Percentiles rank a stretch among this genome's conserved stretches.
Evolutionary conservation across 2,113 vertebrate genomes (phyloP).

Genomic region (Pomatorhinus ruficollis): DNA sequence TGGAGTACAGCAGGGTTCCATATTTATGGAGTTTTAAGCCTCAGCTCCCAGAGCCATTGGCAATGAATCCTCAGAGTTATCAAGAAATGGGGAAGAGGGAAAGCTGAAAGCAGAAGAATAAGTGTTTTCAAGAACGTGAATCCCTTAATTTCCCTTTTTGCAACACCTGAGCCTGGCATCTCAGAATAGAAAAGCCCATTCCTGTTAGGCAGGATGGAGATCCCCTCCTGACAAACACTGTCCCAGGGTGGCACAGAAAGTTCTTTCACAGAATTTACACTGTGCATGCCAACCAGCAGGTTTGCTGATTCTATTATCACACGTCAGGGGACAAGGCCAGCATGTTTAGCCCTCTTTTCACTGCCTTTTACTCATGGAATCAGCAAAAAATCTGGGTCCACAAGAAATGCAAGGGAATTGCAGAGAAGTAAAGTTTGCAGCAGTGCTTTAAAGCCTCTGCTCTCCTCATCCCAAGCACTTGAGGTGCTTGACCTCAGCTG

Average conservation of each 20-base stretch:
- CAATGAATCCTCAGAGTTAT: not conserved
- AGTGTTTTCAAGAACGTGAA: not conserved
- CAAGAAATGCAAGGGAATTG: not conserved
- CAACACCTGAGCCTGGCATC: not conserved
- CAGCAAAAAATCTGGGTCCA: not conserved
- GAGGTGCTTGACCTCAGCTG: not conserved
- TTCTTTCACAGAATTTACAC: not conserved
- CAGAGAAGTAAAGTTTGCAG: not conserved
- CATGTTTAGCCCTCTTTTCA: not conserved
- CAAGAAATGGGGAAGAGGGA: not conserved
- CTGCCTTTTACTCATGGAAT: not conserved
- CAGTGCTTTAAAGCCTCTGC: not conserved
- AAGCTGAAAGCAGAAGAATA: not conserved
- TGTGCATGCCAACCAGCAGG: not conserved
- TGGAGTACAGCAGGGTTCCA: not conserved
- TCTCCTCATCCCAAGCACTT: not conserved
- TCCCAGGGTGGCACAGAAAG: not conserved
- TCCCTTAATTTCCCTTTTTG: not conserved
- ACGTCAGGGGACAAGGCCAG: fast-evolving
- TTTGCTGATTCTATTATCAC: not conserved
- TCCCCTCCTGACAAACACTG: not conserved
- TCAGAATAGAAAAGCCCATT: not conserved
- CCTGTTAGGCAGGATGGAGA: not conserved
- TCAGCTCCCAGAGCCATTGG: not conserved
- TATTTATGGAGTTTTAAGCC: not conserved